Conservation (phyloP, 2,888 invertebrate species). For the Ichneumoninae sp. region DNA sequence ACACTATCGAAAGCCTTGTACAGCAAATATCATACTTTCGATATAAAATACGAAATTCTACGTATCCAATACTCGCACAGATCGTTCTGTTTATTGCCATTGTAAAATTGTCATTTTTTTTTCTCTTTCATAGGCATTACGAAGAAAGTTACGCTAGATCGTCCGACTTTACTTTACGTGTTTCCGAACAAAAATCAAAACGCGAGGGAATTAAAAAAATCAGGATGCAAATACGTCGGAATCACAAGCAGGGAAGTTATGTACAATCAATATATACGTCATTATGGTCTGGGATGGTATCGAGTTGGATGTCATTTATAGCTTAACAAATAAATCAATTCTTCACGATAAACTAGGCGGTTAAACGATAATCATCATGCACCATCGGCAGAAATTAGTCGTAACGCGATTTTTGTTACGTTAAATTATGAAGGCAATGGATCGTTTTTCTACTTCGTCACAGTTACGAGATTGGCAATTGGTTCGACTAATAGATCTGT, state of each 20-base stretch:
- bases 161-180: not conserved
- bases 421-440: constrained; percentile 1
- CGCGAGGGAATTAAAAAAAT: not conserved
- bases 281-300: constrained; percentile 22
- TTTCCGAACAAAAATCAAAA: not conserved
- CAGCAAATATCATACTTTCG: constrained; percentile 46
- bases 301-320: constrained; percentile 20
- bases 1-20: constrained; percentile 46
- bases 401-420: not conserved
- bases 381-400: constrained; percentile 11
- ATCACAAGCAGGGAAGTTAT: not conserved
- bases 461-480: constrained; percentile 17
- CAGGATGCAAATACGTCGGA: not conserved
- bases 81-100: constrained; percentile 38
- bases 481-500: constrained; percentile 4
- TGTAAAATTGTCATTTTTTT: constrained; percentile 22
- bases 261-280: constrained; percentile 39
- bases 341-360: constrained; percentile 31
- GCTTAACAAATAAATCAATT: constrained; percentile 16
- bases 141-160: not conserved
- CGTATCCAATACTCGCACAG: constrained; percentile 22
- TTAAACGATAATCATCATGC: constrained; percentile 22
- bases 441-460: constrained; percentile 10
- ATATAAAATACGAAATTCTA: constrained; percentile 49
- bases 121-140: constrained; percentile 1